Base-by-base conservation (phyloP, 1,140 invertebrate species). In the Microplitis mediator region DNA sequence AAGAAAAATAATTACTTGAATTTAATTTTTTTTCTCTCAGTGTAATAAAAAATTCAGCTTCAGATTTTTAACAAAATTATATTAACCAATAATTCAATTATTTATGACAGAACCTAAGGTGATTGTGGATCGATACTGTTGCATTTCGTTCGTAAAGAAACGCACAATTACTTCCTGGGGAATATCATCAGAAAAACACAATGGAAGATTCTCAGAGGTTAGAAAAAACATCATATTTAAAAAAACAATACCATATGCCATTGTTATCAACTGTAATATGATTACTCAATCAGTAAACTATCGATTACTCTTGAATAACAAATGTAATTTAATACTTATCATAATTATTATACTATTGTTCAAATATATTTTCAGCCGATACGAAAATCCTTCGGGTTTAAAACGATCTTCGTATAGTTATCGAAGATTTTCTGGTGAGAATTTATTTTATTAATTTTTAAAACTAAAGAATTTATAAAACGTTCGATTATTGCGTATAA, bases 201-300 rank as follows among this genome's bases (percentile, higher is more conserved):
- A 84, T 84, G 82, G 80, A 80, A 62, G 76, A 77, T 39, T 73
- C 77, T 16, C 72, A 80, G 39, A 80, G 80, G 82, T 84, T 32
- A 78, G 62, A 8, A 23, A 61, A 54, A 35, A 32, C 31, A 74
- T 62, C 4, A 70, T 72, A 36, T 35, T 16, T 34, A 2, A 11
- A 51, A 72, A 61, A 72, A 69, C 34, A 45, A 64, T 4, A 11
- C 50, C 3, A 52, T 9, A 14, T 32, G 23, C 2, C 23, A 23
- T 54, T 45, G 5, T 45, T 45, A 9, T 6, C 3, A 45, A 45
- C 8, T 45, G 39, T 45, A 45, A 45, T 6, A 45, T 45, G 11
- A 45, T 45, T 45, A 45, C 39, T 11, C 39, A 9, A 45, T 45
- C 1, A 45, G 11, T 45, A 9, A 11, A 45, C 11, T 9, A 45